Percentiles rank a stretch among this genome's conserved stretches.
Evolutionary conservation across 2,113 vertebrate genomes (phyloP).

Genomic region (Pholis gunnellus): DNA sequence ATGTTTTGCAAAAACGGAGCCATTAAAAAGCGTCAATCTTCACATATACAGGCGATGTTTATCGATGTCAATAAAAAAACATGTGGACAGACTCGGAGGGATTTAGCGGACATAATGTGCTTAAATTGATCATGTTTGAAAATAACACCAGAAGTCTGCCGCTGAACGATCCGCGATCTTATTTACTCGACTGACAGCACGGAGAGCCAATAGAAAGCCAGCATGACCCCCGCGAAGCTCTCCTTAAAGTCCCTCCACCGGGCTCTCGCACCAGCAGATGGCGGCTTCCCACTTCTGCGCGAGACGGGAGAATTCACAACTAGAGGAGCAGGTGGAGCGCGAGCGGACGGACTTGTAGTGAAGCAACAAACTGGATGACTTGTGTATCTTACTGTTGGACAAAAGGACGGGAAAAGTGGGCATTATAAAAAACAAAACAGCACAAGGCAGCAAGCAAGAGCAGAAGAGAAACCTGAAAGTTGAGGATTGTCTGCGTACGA

Average conservation of each 20-base stretch:
- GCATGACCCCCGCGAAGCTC: conserved; percentile 81
- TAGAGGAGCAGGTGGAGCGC: conserved; percentile 43
- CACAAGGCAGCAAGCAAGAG: background rate
- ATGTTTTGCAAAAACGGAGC: background rate
- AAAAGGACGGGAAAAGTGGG: background rate
- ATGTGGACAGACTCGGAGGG: conserved; percentile 35
- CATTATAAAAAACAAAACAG: background rate
- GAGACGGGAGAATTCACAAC: conserved; percentile 38
- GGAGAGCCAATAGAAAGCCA: conserved; percentile 87
- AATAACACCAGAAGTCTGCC: conserved; percentile 53
- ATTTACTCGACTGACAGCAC: conserved; percentile 87
- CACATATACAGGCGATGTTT: conserved; percentile 21
- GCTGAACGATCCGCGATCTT: conserved; percentile 36
- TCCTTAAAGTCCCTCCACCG: conserved; percentile 90
- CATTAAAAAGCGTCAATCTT: background rate
- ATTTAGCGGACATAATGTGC: conserved; percentile 42
- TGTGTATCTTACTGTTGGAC: background rate
- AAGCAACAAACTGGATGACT: conserved; percentile 51
- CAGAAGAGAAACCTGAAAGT: background rate
- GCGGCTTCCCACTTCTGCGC: conserved; percentile 81
- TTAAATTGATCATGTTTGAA: conserved; percentile 64
- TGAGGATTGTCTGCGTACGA: conserved; percentile 4
- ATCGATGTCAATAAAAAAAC: conserved; percentile 5
- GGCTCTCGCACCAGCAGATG: conserved; percentile 88
- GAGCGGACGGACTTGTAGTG: conserved; percentile 35